Evolutionary conservation across 1,140 invertebrate genomes (phyloP).

Genomic region (Trichogramma pretiosum): DNA sequence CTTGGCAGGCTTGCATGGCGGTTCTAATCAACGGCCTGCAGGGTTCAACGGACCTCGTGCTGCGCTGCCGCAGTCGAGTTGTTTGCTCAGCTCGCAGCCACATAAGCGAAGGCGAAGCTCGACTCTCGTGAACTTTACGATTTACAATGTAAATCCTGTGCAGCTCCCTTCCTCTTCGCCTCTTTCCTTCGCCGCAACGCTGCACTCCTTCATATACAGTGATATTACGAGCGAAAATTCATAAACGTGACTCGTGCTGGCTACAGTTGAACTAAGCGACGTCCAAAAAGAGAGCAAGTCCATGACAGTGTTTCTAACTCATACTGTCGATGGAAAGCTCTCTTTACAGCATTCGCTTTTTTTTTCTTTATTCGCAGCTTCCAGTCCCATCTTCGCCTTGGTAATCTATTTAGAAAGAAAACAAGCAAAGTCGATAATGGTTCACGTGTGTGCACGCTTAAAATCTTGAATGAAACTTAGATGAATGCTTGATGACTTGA

Average conservation of each 20-base stretch:
- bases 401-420: too few relatives aligned
- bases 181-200: neutral
- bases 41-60: conserved; percentile 2
- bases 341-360: conserved; percentile 52
- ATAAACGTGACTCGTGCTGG: too few relatives aligned
- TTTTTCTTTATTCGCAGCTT: conserved; percentile 5
- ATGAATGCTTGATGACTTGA: too few relatives aligned
- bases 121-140: neutral
- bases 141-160: neutral
- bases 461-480: too few relatives aligned
- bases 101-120: neutral
- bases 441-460: too few relatives aligned
- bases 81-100: neutral
- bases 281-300: conserved; percentile 61
- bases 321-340: conserved; percentile 63
- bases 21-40: conserved; percentile 9
- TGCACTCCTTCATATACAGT: too few relatives aligned
- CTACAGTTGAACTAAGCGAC: conserved; percentile 41
- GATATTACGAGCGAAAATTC: too few relatives aligned
- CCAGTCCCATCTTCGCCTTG: too few relatives aligned
- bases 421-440: too few relatives aligned
- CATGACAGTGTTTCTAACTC: conserved; percentile 54
- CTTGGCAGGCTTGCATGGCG: conserved; percentile 5
- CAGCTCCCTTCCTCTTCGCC: neutral
- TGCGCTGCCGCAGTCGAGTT: neutral